Evolutionary conservation across 2,888 invertebrate species (phyloP).

Genomic region (Drosophila algonquin): DNA sequence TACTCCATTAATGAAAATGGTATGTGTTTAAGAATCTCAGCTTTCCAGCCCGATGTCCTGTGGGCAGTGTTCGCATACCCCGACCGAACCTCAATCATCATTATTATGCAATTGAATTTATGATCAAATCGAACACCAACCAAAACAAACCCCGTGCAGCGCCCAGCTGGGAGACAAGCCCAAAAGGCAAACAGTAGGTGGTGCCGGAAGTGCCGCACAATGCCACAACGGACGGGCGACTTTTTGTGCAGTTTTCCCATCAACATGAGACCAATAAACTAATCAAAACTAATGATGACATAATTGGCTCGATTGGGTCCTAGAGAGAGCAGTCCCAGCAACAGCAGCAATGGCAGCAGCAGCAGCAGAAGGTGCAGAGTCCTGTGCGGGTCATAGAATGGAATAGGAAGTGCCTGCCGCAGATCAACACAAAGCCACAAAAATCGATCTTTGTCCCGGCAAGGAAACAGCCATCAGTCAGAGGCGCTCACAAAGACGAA

Average conservation of each 20-base stretch:
- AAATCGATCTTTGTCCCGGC: constrained; percentile 44
- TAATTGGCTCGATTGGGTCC: constrained; percentile 75
- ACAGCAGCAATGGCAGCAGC: constrained; percentile 14
- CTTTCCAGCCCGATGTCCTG: constrained; percentile 2
- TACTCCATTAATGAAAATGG: neutral
- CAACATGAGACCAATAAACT: constrained; percentile 62
- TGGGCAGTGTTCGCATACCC: constrained; percentile 2
- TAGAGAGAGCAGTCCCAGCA: constrained; percentile 24
- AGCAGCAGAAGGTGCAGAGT: constrained; percentile 17
- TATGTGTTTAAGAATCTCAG: neutral
- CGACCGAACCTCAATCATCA: constrained; percentile 61
- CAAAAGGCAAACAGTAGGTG: constrained; percentile 75
- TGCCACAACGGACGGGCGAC: constrained; percentile 27
- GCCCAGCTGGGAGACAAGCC: constrained; percentile 61
- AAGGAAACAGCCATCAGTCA: constrained; percentile 73
- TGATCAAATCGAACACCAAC: constrained; percentile 55
- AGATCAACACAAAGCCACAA: constrained; percentile 61
- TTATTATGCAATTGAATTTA: constrained; percentile 67
- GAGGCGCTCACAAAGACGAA: constrained; percentile 50
- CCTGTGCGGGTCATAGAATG: constrained; percentile 26
- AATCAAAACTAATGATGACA: constrained; percentile 79
- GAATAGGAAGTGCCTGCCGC: constrained; percentile 41
- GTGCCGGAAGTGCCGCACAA: constrained; percentile 78
- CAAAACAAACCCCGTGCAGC: constrained; percentile 60
- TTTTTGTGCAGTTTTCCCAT: constrained; percentile 58